Evolutionary conservation across 53 echinoderm and acorn worm species (phyloP).

Genomic region (Paelopatides confundens): DNA sequence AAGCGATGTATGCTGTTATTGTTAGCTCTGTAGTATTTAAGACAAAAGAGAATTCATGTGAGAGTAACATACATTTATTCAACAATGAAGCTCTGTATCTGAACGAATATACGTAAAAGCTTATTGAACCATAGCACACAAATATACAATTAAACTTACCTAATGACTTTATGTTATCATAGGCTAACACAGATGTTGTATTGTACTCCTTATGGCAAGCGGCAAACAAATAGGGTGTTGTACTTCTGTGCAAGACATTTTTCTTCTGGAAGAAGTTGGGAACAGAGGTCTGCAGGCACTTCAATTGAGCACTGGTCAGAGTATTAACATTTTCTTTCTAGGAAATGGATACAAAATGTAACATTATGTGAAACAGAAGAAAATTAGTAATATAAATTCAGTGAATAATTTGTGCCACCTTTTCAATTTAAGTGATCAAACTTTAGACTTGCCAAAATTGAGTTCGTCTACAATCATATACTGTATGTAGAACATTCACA

Average conservation of each 20-base stretch:
- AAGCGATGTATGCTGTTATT: not conserved
- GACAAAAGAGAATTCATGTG: no score
- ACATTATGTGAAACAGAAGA: no score
- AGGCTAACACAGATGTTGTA: not conserved
- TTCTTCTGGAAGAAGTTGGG: not conserved
- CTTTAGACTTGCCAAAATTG: no score
- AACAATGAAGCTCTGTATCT: no score
- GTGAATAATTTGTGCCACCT: no score
- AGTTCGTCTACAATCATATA: no score
- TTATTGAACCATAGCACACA: no score
- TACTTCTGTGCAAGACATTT: not conserved
- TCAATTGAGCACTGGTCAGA: not conserved
- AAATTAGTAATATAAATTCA: no score
- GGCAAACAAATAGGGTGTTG: not conserved
- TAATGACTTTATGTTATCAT: not conserved
- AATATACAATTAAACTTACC: not conserved
- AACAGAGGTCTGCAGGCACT: not conserved
- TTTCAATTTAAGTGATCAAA: no score
- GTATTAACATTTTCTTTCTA: not conserved
- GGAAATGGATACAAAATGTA: no score
- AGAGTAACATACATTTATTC: no score
- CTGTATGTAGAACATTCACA: constrained; percentile 21
- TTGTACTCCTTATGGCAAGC: not conserved
- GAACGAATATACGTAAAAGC: no score
- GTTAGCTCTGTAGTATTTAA: not conserved